Percentiles rank a stretch among this genome's conserved stretches.
Conservation (phyloP, 2,797 vertebrate genomes). For the Hafferia zeledoni region DNA sequence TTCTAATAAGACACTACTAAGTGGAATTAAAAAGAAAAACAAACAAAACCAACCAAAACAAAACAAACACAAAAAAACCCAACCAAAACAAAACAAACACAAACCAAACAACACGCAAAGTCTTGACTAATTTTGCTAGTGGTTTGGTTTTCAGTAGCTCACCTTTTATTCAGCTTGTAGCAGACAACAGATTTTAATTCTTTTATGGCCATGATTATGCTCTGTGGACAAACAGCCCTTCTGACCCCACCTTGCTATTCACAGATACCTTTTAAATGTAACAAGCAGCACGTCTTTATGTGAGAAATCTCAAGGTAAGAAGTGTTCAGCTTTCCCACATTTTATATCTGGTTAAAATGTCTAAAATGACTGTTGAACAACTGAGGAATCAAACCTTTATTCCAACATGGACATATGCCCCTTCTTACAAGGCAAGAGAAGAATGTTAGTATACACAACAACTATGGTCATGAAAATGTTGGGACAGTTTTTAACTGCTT, state of each 20-base stretch:
- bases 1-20: neutral
- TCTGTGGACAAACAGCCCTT: neutral
- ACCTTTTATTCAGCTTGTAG: neutral
- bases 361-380: neutral
- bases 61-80: neutral
- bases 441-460: neutral
- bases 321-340: neutral
- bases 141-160: neutral
- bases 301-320: neutral
- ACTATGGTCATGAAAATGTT: accelerated
- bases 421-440: neutral
- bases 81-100: neutral
- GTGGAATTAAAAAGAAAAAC: neutral
- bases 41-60: neutral
- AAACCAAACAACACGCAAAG: neutral
- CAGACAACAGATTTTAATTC: neutral
- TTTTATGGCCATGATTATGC: neutral
- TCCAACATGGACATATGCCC: neutral
- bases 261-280: neutral
- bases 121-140: neutral
- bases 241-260: neutral
- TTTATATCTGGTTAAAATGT: neutral
- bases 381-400: neutral
- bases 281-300: neutral
- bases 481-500: neutral